These are phyloP conservation scores for Drosophila triauraria DNA, from an alignment of 1,140 invertebrate species.

Conservation along the genomic window DNA sequence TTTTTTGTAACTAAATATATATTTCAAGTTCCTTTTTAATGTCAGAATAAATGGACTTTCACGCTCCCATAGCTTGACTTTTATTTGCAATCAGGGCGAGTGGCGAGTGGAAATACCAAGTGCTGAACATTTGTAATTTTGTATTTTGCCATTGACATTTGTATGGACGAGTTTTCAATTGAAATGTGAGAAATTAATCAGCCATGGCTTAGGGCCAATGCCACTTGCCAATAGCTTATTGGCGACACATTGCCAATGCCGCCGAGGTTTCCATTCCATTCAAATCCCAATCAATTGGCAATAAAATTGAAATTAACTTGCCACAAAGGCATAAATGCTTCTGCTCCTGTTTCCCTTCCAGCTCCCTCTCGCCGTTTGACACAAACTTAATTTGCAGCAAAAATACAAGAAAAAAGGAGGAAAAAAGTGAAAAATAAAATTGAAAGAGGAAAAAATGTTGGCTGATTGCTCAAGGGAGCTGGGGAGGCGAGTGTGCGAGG, in stretches of 20 bases:
- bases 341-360: conserved; percentile 15
- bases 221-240: conserved; percentile 68
- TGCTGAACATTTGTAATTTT: conserved; percentile 52
- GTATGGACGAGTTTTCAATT: conserved; percentile 50
- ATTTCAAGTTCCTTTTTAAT: background rate
- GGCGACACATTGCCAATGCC: conserved; percentile 49
- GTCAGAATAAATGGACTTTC: background rate
- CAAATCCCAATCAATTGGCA: conserved; percentile 81
- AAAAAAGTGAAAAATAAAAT: conserved; percentile 21
- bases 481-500: background rate
- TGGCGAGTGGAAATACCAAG: conserved; percentile 8
- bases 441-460: conserved; percentile 40
- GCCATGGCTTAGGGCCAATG: conserved; percentile 68
- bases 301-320: conserved; percentile 83
- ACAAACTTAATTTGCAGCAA: conserved; percentile 77
- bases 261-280: conserved; percentile 53
- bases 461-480: conserved; percentile 54
- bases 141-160: conserved; percentile 63
- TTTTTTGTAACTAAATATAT: background rate
- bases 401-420: conserved; percentile 55
- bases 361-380: conserved; percentile 45
- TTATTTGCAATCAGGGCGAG: conserved; percentile 8
- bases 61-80: conserved; percentile 3
- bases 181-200: conserved; percentile 74
- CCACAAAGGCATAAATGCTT: conserved; percentile 77